These are phyloP conservation scores for Oasisia sp. DNA, from an alignment of 2,888 invertebrate genomes.

Conservation along the genomic window DNA sequence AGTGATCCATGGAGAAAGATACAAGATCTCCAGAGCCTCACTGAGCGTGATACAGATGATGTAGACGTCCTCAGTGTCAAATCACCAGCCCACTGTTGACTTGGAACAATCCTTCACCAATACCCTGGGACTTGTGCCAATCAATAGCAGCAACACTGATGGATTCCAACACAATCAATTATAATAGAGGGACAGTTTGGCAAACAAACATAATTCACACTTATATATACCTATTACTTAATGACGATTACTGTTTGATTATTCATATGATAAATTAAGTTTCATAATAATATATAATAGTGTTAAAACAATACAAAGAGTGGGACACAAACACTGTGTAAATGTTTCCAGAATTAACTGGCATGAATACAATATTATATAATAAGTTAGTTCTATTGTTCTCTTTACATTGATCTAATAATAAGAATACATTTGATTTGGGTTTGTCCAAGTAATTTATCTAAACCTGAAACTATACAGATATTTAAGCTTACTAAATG, in stretches of 20 bases:
- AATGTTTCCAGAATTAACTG: no score
- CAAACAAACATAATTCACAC: background rate
- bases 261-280: background rate
- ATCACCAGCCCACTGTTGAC: background rate
- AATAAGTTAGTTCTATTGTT: no score
- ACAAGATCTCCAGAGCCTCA: background rate
- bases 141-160: background rate
- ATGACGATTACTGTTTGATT: background rate
- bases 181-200: background rate
- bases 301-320: no score
- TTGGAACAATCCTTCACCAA: background rate
- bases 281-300: background rate
- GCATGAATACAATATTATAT: no score
- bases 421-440: no score
- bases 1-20: background rate
- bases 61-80: background rate
- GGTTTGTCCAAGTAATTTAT: no score
- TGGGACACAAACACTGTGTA: no score
- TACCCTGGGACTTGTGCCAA: background rate
- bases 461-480: no score
- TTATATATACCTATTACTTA: background rate
- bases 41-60: background rate
- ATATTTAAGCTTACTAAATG: no score
- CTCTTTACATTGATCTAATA: no score
- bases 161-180: background rate